Evolutionary conservation across 1,140 invertebrate genomes (phyloP).

Genomic region (Archivesica marissinica): DNA sequence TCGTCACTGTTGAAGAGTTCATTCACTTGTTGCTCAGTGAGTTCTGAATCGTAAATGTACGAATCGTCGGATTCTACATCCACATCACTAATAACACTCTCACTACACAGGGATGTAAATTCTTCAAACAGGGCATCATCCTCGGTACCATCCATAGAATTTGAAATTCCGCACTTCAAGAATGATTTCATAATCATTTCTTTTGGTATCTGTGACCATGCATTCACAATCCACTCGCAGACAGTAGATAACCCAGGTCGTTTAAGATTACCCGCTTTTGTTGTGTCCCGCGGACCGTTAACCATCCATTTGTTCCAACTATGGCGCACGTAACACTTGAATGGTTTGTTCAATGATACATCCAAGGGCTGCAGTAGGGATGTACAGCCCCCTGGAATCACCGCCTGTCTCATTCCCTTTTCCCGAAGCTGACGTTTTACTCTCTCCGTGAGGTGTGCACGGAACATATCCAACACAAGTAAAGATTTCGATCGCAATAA

Average conservation of each 20-base stretch:
- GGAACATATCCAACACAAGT: slow-evolving; percentile 70
- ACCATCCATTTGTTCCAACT: slow-evolving; percentile 28
- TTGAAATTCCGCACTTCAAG: slow-evolving; percentile 38
- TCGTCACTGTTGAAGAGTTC: slow-evolving; percentile 9
- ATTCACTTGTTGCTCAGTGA: not conserved
- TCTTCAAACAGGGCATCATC: slow-evolving; percentile 4
- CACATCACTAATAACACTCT: not conserved
- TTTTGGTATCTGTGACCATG: not conserved
- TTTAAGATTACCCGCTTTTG: slow-evolving; percentile 18
- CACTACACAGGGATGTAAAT: not conserved
- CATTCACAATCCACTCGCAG: slow-evolving; percentile 22
- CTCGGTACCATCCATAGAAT: slow-evolving; percentile 12
- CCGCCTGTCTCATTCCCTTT: slow-evolving; percentile 13
- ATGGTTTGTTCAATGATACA: slow-evolving; percentile 64
- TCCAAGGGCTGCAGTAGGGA: slow-evolving; percentile 64
- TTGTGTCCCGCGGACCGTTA: not conserved
- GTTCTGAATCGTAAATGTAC: not conserved
- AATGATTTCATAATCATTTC: slow-evolving; percentile 33
- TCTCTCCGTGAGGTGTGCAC: slow-evolving; percentile 31
- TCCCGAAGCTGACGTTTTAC: slow-evolving; percentile 33
- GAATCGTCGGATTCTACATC: not conserved
- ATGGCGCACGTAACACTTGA: not conserved
- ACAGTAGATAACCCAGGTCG: not conserved
- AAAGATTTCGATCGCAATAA: slow-evolving; percentile 15
- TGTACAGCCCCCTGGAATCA: slow-evolving; percentile 63